These are phyloP conservation scores for Sus scrofa DNA, from an alignment of 2,113 vertebrate species.

Conservation along the genomic window DNA sequence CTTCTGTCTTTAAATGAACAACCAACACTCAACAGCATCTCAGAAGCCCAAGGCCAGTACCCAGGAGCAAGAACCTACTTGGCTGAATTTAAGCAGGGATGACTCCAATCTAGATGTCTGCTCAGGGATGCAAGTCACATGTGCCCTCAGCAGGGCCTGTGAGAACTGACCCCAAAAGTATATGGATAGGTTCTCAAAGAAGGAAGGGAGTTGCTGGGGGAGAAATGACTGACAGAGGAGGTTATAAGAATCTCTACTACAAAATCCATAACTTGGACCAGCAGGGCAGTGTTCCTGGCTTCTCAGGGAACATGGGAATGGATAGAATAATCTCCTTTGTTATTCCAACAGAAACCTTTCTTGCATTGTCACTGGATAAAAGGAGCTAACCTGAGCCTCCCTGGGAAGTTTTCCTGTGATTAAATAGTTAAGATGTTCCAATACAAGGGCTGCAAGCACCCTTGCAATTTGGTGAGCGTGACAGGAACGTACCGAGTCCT, in stretches of 20 bases:
- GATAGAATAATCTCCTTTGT: neutral
- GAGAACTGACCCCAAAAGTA: neutral
- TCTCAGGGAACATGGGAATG: neutral
- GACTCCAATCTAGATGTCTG: neutral
- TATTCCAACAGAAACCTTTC: neutral
- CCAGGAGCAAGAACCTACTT: neutral
- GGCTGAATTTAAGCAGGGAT: neutral
- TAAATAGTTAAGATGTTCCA: slow-evolving; percentile 57
- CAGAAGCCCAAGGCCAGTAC: neutral
- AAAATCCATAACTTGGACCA: neutral
- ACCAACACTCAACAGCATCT: neutral
- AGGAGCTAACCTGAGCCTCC: slow-evolving; percentile 41
- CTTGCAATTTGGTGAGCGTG: slow-evolving; percentile 58
- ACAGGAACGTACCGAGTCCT: neutral
- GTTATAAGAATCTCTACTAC: neutral
- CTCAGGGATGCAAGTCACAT: neutral
- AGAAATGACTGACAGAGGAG: neutral
- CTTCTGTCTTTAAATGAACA: neutral
- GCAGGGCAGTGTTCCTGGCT: neutral
- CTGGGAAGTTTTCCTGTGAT: slow-evolving; percentile 47
- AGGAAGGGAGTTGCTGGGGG: neutral
- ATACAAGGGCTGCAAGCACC: neutral
- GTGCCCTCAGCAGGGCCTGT: neutral
- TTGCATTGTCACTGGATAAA: neutral
- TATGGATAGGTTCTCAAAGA: neutral